These are phyloP conservation scores for Agraylea sexmaculata DNA, from an alignment of 1,140 invertebrate species.

Conservation along the genomic window DNA sequence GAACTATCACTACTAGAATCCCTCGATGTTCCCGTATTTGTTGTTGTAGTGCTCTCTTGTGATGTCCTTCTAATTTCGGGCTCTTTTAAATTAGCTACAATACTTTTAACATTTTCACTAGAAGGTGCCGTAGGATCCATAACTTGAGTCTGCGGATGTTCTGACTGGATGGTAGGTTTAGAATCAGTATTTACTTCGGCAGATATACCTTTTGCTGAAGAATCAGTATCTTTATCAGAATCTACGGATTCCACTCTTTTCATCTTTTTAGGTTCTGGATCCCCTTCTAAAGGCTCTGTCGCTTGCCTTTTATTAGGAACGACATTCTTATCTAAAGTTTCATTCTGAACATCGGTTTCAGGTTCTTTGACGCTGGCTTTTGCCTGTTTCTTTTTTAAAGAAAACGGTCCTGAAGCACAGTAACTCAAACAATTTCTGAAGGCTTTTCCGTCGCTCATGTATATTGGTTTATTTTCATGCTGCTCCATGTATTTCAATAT, in stretches of 20 bases:
- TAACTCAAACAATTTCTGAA: conserved; percentile 31
- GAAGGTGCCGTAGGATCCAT: too few species aligned
- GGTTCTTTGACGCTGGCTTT: conserved; percentile 13
- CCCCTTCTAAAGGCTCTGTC: background rate
- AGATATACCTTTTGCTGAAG: conserved; percentile 6
- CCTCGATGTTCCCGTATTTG: conserved; percentile 16
- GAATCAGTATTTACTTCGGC: background rate
- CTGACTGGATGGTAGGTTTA: background rate
- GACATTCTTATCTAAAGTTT: conserved; percentile 8
- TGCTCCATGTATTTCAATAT: conserved; percentile 76
- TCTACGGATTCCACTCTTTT: background rate
- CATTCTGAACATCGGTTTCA: conserved; percentile 8
- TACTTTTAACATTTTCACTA: too few species aligned
- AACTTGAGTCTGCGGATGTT: too few species aligned
- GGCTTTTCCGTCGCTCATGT: conserved; percentile 32
- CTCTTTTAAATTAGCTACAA: conserved; percentile 2
- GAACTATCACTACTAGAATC: conserved; percentile 21
- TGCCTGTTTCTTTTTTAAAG: conserved; percentile 28
- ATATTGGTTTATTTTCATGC: conserved; percentile 42
- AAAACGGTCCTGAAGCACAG: conserved; percentile 33
- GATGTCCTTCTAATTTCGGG: conserved; percentile 14
- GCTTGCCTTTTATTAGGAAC: background rate
- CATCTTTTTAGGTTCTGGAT: background rate
- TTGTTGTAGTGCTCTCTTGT: conserved; percentile 16
- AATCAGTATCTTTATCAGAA: conserved; percentile 6